Base-by-base conservation (phyloP, 2,888 invertebrate species). In the Acleris literana region DNA sequence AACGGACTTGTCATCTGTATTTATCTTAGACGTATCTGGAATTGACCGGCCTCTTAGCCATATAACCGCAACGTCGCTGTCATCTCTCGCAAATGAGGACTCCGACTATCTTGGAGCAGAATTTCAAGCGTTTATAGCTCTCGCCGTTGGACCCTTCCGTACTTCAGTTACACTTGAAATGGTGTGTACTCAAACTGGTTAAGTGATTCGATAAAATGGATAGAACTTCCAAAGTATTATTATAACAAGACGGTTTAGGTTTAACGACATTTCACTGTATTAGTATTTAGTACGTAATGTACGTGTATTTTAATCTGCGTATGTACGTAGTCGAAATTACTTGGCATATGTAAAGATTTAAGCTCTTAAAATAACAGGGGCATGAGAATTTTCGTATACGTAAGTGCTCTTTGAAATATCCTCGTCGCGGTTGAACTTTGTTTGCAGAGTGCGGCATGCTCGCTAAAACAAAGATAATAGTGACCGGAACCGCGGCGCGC, bases 391-490 rank as follows among this genome's bases (percentile, higher is more conserved):
- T 39, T 39, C 39, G 39, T 39, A 39, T 13, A 39, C 39, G 39
- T 39, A 39, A 39, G 39, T 39, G 39, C 39, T 39, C 39, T 39
- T 39, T 39, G 11, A 39, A 39, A 39, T 13, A 13, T 39, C 39
- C 39, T 39, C 39, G 13, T 39, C 39, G 39, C 13, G 39, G 39
- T 39, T 39, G 13, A 39, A 39, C 70, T 68, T 71, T 69, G 64
- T 67, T 59, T 69, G 51, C 70, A 68, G 71, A 75, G 71, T 71
- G 71, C 70, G 59, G 57, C 57, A 68, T 29, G 69, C 68, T 68
- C 64, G 70, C 70, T 73, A 77, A 77, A 83, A 81, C 78, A 79
- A 81, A 76, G 77, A 76, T 70, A 72, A 75, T 75, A 77, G 73
- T 74, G 76, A 76, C 76, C 75, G 74, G 69, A 72, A 70, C 71